Evolutionary conservation across 1,140 invertebrate genomes (phyloP), one percentile per base, ranked within the genome.

Genomic region (Vanessa atalanta): DNA sequence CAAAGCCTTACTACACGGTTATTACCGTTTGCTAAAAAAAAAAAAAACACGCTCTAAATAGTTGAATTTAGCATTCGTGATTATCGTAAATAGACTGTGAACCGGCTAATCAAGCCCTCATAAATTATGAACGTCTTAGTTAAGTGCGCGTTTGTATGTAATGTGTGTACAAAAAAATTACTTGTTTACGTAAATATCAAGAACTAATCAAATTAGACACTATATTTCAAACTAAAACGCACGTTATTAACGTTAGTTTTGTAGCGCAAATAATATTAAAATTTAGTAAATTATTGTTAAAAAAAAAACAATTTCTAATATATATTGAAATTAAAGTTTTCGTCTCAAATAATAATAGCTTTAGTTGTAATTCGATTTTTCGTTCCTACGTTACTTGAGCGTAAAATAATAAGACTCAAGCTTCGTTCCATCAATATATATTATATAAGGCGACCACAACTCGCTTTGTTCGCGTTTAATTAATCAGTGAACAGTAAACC

Each of bases 1-100:
- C 95, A 95, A 13, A 94, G 88, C 57, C 95, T 87, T 50, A 95
- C 90, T 9, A 95, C 85, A 11, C 95, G 93, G 47, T 95, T 94
- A 64, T 92, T 91, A 50, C 95, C 94, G 77, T 95, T 87, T 77
- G 89, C 95, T 96, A 85, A 11, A 82, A 83, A 78, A 68, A n/a
- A 20, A 20, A 74, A 14, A 77, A 73, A 50, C 55, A 66, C 31
- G 64, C 61, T 72, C 69, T 70, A 68, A 72, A 74, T 72, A 60
- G 55, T 55, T 31, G 31, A 70, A 20, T 50, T 47, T 48, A 65
- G 37, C 51, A 65, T 66, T 65, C 43, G 37, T 47, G 53, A 16
- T 31, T 61, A 67, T 50, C 53, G 47, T 69, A 79, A 82, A 66
- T 82, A 79, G 80, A 81, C 77, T 79, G 79, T 84, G 75, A 83